These are phyloP conservation scores for Callopanchax toddi DNA, from an alignment of 2,113 vertebrate genomes.

Conservation along the genomic window DNA sequence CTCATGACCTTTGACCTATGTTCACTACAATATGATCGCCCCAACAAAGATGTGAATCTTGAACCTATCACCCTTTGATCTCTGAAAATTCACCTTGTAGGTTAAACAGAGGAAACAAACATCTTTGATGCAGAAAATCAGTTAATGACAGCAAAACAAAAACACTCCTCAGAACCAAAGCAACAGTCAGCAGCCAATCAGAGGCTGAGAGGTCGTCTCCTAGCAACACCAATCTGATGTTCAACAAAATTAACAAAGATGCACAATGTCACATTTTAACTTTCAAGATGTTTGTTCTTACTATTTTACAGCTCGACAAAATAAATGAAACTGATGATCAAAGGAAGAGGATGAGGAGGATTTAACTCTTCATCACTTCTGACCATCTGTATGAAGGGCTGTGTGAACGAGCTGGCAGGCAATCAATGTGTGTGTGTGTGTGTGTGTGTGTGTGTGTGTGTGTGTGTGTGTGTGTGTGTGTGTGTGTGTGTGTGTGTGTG, in stretches of 20 bases:
- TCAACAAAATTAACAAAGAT: neutral
- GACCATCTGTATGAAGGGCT: constrained; percentile 60
- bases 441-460: constrained; percentile 35
- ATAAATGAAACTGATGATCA: too few relatives aligned
- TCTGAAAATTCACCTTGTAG: neutral
- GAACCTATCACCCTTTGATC: too few relatives aligned
- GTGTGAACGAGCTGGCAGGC: constrained; percentile 52
- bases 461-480: constrained; percentile 18
- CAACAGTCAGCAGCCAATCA: neutral
- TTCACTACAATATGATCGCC: too few relatives aligned
- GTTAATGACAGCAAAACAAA: too few relatives aligned
- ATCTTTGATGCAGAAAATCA: neutral
- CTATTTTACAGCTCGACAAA: too few relatives aligned
- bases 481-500: constrained; percentile 38
- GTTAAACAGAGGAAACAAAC: neutral
- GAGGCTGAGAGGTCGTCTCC: constrained; percentile 20
- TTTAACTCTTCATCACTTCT: constrained; percentile 45
- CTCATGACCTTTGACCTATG: too few relatives aligned
- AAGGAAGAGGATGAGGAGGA: neutral
- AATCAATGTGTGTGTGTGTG: constrained; percentile 29
- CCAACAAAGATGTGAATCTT: too few relatives aligned
- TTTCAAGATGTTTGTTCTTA: too few relatives aligned
- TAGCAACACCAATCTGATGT: neutral
- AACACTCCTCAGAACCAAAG: too few relatives aligned
- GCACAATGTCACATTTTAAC: neutral